A percentile compares a stretch with the other conserved stretches of the same genome.
Evolutionary conservation across 37 sponge, comb jelly and placozoan genomes (phyloP).

Genomic region (Haliclona indistincta): DNA sequence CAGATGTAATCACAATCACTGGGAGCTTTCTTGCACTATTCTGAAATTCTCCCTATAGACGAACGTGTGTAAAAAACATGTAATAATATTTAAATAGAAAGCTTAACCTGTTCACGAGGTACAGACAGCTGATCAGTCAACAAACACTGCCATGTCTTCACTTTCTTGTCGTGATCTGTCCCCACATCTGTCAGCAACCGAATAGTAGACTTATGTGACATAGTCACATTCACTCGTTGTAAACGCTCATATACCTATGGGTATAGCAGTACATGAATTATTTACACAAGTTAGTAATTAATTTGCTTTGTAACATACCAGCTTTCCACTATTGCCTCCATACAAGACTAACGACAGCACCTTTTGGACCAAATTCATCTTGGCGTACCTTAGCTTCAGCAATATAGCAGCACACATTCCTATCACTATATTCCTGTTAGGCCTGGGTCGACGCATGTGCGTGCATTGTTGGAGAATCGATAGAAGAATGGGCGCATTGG

Average conservation of each 20-base stretch:
- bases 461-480: constrained; percentile 9
- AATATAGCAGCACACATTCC: constrained; percentile 21
- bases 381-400: background rate
- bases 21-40: no score
- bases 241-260: constrained; percentile 14
- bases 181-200: constrained; percentile 9
- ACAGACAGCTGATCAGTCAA: background rate
- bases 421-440: background rate
- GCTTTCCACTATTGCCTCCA: constrained; percentile 11
- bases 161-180: background rate
- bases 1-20: no score
- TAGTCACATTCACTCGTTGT: background rate
- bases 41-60: no score
- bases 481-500: constrained; percentile 16
- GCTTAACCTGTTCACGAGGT: background rate
- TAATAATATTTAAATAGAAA: no score
- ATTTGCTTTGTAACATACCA: no score
- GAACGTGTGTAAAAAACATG: no score
- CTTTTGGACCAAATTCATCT: constrained; percentile 26
- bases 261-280: background rate
- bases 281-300: no score
- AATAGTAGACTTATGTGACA: background rate
- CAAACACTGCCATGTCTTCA: background rate
- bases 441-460: background rate
- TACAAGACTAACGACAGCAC: constrained; percentile 5